Conservation (phyloP, 2,113 vertebrate genomes). For the Balaenoptera acutorostrata region DNA sequence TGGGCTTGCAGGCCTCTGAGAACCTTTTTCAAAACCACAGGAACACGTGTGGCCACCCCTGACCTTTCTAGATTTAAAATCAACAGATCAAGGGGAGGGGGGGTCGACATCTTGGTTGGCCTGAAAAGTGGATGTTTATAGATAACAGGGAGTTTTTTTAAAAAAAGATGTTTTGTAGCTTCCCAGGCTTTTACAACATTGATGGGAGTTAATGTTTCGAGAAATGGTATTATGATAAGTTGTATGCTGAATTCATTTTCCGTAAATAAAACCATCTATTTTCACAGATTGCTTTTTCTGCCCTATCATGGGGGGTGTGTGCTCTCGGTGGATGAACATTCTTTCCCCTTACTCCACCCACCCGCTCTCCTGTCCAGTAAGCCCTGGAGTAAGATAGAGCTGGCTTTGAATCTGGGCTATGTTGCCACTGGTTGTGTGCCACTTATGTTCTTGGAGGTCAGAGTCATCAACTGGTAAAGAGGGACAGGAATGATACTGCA, state of each 20-base stretch:
- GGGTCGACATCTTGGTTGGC: not conserved
- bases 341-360: not conserved
- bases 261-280: constrained; percentile 46
- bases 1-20: not conserved
- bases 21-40: not conserved
- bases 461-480: not conserved
- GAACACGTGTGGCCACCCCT: not conserved
- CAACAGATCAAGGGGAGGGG: not conserved
- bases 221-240: constrained; percentile 65
- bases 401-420: not conserved
- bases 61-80: constrained; percentile 42
- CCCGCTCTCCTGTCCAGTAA: rapidly evolving
- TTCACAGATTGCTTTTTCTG: constrained; percentile 27
- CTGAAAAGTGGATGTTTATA: constrained; percentile 33
- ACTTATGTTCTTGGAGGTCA: not conserved
- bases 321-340: not conserved
- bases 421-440: not conserved
- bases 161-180: constrained; percentile 19
- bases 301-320: not conserved
- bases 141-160: not conserved
- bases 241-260: constrained; percentile 67
- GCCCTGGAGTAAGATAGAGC: not conserved
- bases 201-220: constrained; percentile 68
- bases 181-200: constrained; percentile 51
- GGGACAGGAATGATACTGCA: not conserved